A percentile compares a stretch with the other conserved stretches of the same genome.
phyloP scores from a whole-genome alignment of 2,888 invertebrate species.

The Mycalesis mineus region DNA sequence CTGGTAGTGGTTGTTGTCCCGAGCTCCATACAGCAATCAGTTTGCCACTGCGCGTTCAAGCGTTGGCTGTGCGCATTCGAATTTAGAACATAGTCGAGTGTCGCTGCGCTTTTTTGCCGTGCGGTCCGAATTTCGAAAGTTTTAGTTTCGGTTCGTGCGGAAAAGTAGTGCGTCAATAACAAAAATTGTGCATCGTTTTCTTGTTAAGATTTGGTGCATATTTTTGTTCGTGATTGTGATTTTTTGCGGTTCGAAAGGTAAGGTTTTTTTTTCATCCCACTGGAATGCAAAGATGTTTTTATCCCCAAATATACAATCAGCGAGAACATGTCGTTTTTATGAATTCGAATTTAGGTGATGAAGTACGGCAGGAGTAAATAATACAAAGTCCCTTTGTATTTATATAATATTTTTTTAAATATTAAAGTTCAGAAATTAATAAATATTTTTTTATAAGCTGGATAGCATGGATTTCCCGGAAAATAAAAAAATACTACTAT shows the following conservation, averaged over 20 bases:
- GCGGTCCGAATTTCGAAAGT: conserved; percentile 34
- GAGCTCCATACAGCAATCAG: conserved; percentile 38
- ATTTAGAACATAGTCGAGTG: conserved; percentile 43
- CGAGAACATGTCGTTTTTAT: too few relatives aligned
- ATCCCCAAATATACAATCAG: too few relatives aligned
- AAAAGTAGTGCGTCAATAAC: conserved; percentile 36
- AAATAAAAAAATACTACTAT: too few relatives aligned
- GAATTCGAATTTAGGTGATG: too few relatives aligned
- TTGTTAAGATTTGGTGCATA: conserved; percentile 32
- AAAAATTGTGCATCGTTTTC: conserved; percentile 40
- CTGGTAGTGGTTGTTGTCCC: neutral
- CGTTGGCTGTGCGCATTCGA: conserved; percentile 50
- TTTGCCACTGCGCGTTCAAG: conserved; percentile 57
- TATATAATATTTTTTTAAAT: too few relatives aligned
- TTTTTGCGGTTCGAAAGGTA: conserved; percentile 30
- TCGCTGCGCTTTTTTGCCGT: conserved; percentile 41
- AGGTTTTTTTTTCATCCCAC: too few relatives aligned
- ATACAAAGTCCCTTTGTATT: too few relatives aligned
- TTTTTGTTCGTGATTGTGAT: conserved; percentile 20
- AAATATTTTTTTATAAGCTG: too few relatives aligned
- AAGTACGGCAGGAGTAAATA: too few relatives aligned
- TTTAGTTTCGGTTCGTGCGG: conserved; percentile 35
- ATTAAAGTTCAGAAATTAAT: too few relatives aligned
- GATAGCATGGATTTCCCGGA: too few relatives aligned
- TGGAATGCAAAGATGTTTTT: too few relatives aligned